phyloP scores from a whole-genome alignment of 2,797 vertebrate genomes.

The Chiloscyllium punctatum region DNA sequence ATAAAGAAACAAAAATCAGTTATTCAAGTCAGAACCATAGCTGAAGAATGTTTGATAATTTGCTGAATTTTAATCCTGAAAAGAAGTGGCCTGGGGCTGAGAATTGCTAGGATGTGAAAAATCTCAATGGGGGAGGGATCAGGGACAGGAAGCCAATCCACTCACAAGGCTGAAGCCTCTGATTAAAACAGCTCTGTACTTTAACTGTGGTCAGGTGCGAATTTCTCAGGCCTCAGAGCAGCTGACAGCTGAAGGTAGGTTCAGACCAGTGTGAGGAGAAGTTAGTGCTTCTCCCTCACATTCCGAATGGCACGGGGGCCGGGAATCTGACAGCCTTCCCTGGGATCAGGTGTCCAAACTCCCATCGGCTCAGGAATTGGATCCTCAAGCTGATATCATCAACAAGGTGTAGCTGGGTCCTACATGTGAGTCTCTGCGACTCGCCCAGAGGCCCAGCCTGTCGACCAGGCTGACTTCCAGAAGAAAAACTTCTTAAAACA shows the following conservation, averaged over 20 bases:
- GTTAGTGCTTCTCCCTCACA: background rate
- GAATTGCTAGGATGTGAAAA: background rate
- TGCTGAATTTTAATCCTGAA: background rate
- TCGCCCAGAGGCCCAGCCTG: too few species aligned
- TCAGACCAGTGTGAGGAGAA: background rate
- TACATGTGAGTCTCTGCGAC: too few species aligned
- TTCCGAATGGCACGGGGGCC: background rate
- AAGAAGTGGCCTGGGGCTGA: background rate
- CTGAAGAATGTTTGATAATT: background rate
- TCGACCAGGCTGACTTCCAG: too few species aligned
- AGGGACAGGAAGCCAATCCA: background rate
- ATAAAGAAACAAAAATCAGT: too few species aligned
- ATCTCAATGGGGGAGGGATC: background rate
- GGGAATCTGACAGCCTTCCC: background rate
- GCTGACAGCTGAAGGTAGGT: background rate
- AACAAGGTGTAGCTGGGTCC: background rate
- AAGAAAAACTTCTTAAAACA: background rate
- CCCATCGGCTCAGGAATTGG: background rate
- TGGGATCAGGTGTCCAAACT: background rate
- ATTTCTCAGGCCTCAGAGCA: background rate
- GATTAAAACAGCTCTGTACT: background rate
- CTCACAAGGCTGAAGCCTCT: background rate
- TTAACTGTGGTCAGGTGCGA: background rate
- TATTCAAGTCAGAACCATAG: too few species aligned
- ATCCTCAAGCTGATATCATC: background rate